A percentile compares a stretch with the other conserved stretches of the same genome.
Conservation (phyloP, 1,140 invertebrate genomes). For the Probaryconus sp. region DNA sequence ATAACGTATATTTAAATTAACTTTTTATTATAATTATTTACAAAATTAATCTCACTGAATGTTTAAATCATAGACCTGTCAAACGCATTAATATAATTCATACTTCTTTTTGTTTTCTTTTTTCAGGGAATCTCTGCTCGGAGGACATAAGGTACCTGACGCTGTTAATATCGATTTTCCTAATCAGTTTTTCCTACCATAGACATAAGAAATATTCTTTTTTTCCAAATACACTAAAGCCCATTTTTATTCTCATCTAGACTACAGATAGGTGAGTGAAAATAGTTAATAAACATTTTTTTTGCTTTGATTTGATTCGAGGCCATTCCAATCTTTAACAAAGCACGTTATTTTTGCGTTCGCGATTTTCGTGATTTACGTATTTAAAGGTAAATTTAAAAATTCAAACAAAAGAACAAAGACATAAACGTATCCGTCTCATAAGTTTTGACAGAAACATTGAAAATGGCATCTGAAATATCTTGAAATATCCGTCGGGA, state of each 20-base stretch:
- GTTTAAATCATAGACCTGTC: conserved; percentile 62
- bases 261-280: conserved; percentile 69
- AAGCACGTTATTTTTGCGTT: too few species aligned
- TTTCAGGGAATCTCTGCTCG: conserved; percentile 78
- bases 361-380: background rate
- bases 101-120: conserved; percentile 75
- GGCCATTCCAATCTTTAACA: too few species aligned
- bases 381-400: too few species aligned
- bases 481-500: conserved; percentile 69
- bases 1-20: conserved; percentile 36
- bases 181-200: conserved; percentile 61
- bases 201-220: conserved; percentile 18
- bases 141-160: conserved; percentile 76
- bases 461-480: conserved; percentile 60
- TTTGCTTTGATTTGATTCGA: conserved; percentile 54
- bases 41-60: too few species aligned
- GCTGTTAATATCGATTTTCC: conserved; percentile 60
- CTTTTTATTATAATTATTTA: conserved; percentile 40
- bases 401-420: background rate
- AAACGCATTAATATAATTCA: conserved; percentile 74
- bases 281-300: conserved; percentile 48
- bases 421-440: conserved; percentile 30
- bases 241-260: conserved; percentile 35
- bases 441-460: conserved; percentile 62
- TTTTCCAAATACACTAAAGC: conserved; percentile 43